phyloP scores from a whole-genome alignment of 2,888 invertebrate genomes.

The Kuschelorhynchus macadamiae region DNA sequence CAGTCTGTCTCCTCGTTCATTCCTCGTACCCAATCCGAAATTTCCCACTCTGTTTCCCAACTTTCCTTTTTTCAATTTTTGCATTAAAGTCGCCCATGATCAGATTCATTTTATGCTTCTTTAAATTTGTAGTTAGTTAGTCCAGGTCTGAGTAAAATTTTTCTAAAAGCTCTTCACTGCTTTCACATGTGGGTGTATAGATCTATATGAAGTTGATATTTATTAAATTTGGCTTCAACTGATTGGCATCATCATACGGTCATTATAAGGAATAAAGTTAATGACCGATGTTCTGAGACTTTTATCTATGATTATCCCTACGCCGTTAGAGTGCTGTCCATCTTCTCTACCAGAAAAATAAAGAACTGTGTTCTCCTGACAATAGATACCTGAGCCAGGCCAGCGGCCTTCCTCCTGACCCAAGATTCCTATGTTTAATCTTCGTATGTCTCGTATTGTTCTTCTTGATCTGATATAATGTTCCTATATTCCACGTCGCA shows the following conservation, averaged over 20 bases:
- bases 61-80: background rate
- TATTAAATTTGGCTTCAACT: background rate
- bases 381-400: background rate
- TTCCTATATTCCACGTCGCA: no score
- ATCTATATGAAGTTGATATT: slow-evolving; percentile 1
- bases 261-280: slow-evolving; percentile 5
- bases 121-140: background rate
- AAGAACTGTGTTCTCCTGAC: background rate
- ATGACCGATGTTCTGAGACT: background rate
- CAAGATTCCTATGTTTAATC: background rate
- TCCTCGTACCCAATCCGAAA: background rate
- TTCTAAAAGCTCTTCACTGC: background rate
- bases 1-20: background rate
- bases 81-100: slow-evolving; percentile 9
- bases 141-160: slow-evolving; percentile 4
- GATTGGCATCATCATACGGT: slow-evolving; percentile 6
- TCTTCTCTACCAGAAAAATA: slow-evolving; percentile 1
- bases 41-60: background rate
- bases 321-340: slow-evolving; percentile 2
- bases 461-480: no score
- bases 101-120: background rate
- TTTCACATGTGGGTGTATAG: background rate
- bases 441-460: no score
- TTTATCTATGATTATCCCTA: slow-evolving; percentile 7
- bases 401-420: background rate